Evolutionary conservation across 2,113 vertebrate species (phyloP).

Genomic region (Alexandromys fortis): DNA sequence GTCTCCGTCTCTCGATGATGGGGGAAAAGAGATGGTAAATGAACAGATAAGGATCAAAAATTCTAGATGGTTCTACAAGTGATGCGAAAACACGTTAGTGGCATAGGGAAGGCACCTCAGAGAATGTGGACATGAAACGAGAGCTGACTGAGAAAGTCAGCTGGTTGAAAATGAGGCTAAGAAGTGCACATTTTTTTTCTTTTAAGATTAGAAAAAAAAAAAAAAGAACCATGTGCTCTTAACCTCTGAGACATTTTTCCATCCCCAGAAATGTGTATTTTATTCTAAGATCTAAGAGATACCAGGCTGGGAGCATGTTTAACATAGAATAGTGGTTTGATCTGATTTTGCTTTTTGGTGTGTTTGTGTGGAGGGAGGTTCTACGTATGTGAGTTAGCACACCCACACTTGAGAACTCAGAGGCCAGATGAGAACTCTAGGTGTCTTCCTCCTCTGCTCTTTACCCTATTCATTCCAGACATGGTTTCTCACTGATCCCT

Average conservation of each 20-base stretch:
- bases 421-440: neutral
- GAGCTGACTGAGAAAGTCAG: neutral
- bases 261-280: neutral
- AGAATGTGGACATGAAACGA: neutral
- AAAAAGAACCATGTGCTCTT: neutral
- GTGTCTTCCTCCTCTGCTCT: neutral
- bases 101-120: neutral
- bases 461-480: neutral
- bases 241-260: neutral
- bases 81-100: neutral
- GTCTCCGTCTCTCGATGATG: neutral
- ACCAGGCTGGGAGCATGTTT: neutral
- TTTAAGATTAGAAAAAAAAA: neutral
- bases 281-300: neutral
- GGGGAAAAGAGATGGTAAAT: neutral
- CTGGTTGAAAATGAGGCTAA: neutral
- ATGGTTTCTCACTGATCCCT: neutral
- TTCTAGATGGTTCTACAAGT: neutral
- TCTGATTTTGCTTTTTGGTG: neutral
- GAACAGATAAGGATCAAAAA: neutral
- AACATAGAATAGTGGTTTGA: neutral
- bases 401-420: neutral
- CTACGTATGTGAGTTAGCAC: neutral
- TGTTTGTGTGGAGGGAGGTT: neutral
- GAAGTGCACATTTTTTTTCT: neutral